Evolutionary conservation across 1,140 invertebrate genomes (phyloP).

Genomic region (Onthophagus taurus): DNA sequence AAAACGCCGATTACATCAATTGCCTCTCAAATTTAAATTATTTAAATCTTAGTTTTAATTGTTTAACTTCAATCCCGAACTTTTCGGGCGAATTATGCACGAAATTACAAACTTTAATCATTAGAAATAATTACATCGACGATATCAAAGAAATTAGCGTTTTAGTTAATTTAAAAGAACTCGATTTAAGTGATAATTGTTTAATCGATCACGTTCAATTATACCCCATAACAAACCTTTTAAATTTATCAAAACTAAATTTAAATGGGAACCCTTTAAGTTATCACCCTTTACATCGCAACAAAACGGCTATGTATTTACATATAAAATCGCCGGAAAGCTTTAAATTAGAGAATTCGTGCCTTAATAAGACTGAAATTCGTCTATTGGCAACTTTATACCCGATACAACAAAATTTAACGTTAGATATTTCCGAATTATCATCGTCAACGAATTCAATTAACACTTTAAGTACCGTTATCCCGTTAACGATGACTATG

Average conservation of each 20-base stretch:
- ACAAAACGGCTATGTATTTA: slow-evolving; percentile 46
- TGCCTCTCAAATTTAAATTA: slow-evolving; percentile 51
- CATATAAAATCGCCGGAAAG: slow-evolving; percentile 40
- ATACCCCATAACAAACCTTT: slow-evolving; percentile 44
- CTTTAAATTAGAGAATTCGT: slow-evolving; percentile 48
- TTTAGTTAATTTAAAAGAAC: slow-evolving; percentile 43
- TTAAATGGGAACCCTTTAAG: slow-evolving; percentile 52
- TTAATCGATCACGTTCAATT: slow-evolving; percentile 48
- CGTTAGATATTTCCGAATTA: slow-evolving; percentile 2
- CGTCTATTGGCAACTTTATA: slow-evolving; percentile 36
- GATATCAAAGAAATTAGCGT: slow-evolving; percentile 33
- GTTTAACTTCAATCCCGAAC: slow-evolving; percentile 44
- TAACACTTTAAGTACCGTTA: slow-evolving; percentile 7
- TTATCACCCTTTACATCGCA: slow-evolving; percentile 48
- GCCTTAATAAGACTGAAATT: slow-evolving; percentile 45
- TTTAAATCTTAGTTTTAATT: slow-evolving; percentile 53
- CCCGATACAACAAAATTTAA: slow-evolving; percentile 8
- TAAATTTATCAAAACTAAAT: slow-evolving; percentile 43
- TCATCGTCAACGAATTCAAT: slow-evolving; percentile 7
- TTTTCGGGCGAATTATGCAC: slow-evolving; percentile 40
- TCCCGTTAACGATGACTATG: slow-evolving; percentile 1
- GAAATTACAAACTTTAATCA: slow-evolving; percentile 28
- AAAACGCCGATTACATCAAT: slow-evolving; percentile 37
- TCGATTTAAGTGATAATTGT: slow-evolving; percentile 57
- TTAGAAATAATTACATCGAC: slow-evolving; percentile 38